These are phyloP conservation scores for Acromyrmex echinatior DNA, from an alignment of 1,140 invertebrate species.

Conservation along the genomic window DNA sequence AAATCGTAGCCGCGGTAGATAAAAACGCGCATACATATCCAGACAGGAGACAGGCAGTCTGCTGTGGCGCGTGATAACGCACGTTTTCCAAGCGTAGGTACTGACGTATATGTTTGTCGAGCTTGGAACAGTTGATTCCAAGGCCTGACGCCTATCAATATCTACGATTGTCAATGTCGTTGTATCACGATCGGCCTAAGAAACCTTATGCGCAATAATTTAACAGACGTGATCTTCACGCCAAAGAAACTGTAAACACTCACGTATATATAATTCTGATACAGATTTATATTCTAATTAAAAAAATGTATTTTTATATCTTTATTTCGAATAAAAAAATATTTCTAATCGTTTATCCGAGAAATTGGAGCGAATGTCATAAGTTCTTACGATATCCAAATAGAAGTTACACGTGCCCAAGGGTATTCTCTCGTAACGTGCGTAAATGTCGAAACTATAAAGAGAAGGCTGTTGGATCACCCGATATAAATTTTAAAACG, in stretches of 20 bases:
- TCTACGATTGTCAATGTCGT: slow-evolving; percentile 30
- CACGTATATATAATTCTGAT: background rate
- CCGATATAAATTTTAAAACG: slow-evolving; percentile 68
- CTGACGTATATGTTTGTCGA: slow-evolving; percentile 40
- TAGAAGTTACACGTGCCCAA: background rate
- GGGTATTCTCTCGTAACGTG: background rate
- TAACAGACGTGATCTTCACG: background rate
- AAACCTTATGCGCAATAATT: background rate
- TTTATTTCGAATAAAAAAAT: background rate
- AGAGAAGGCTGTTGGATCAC: slow-evolving; percentile 46
- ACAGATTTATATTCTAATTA: background rate
- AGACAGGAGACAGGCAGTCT: slow-evolving; percentile 67
- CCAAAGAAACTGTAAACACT: background rate
- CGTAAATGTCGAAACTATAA: slow-evolving; percentile 57
- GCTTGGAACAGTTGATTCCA: slow-evolving; percentile 14
- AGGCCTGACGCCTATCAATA: slow-evolving; percentile 10
- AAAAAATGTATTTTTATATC: background rate
- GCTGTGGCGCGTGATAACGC: slow-evolving; percentile 53
- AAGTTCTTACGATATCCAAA: background rate
- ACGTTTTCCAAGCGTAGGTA: slow-evolving; percentile 41
- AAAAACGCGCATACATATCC: slow-evolving; percentile 40
- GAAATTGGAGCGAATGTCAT: background rate
- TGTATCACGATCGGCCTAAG: background rate
- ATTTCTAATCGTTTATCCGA: background rate
- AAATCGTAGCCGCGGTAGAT: slow-evolving; percentile 53